Conservation (phyloP, 2,888 invertebrate genomes). For the Darwinula stevensoni region DNA sequence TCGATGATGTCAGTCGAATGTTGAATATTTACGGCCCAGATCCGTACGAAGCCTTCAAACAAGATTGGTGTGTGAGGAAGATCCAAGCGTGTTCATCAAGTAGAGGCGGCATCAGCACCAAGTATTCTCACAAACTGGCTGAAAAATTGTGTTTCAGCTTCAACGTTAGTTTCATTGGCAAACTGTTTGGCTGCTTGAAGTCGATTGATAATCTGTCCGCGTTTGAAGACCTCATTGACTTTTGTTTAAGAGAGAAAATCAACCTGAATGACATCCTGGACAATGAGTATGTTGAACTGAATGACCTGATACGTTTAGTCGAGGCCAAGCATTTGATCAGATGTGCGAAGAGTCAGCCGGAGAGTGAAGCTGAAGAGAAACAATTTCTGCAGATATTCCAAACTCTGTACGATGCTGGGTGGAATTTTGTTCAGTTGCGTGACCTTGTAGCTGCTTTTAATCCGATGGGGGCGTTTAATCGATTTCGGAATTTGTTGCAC, state of each 20-base stretch:
- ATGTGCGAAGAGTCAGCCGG: slow-evolving; percentile 1
- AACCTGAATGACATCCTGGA: slow-evolving; percentile 1
- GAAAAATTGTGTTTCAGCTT: slow-evolving; percentile 1
- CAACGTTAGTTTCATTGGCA: neutral
- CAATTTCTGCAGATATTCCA: slow-evolving; percentile 1
- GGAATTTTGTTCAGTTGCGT: slow-evolving; percentile 1
- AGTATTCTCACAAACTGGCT: slow-evolving; percentile 1
- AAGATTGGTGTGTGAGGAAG: slow-evolving; percentile 1
- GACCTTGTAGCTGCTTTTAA: slow-evolving; percentile 1
- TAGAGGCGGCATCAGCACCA: slow-evolving; percentile 1
- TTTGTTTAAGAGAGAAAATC: slow-evolving; percentile 1
- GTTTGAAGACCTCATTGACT: slow-evolving; percentile 2
- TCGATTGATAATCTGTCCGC: slow-evolving; percentile 1
- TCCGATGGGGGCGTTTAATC: neutral
- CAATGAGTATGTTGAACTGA: neutral
- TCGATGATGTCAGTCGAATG: neutral
- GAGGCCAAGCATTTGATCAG: slow-evolving; percentile 1
- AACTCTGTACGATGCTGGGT: slow-evolving; percentile 1
- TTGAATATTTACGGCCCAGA: slow-evolving; percentile 1
- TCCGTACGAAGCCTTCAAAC: slow-evolving; percentile 1
- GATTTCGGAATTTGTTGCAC: slow-evolving; percentile 1
- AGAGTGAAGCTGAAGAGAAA: neutral
- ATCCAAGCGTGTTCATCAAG: neutral
- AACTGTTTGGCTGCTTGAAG: neutral
- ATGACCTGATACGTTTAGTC: neutral